phyloP scores from a whole-genome alignment of 2,888 invertebrate species.

The Diloba caeruleocephala region DNA sequence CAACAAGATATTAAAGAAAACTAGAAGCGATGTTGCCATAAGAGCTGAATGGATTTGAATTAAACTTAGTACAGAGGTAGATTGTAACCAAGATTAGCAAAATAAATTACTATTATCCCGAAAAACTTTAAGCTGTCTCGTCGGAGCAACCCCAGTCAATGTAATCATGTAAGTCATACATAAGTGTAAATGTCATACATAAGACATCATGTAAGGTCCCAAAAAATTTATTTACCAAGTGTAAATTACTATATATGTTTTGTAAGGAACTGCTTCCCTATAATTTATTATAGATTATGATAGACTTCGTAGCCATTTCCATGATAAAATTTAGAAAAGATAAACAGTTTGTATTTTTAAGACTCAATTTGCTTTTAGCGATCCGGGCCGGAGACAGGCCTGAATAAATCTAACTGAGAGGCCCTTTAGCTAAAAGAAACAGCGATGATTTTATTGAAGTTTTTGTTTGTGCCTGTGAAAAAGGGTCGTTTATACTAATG shows the following conservation, averaged over 20 bases:
- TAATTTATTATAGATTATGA: slow-evolving; percentile 51
- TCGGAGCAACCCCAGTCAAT: too few species aligned
- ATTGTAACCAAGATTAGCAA: too few species aligned
- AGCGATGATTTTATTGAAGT: slow-evolving; percentile 38
- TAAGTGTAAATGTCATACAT: too few species aligned
- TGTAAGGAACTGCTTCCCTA: slow-evolving; percentile 23
- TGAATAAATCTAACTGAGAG: slow-evolving; percentile 53
- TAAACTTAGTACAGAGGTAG: too few species aligned
- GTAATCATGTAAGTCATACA: too few species aligned
- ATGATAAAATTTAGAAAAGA: slow-evolving; percentile 52
- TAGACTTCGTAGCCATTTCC: slow-evolving; percentile 49
- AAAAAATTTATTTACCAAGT: too few species aligned
- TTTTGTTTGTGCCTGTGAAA: slow-evolving; percentile 29
- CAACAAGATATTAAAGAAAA: too few species aligned
- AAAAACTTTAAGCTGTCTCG: too few species aligned
- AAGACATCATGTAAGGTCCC: too few species aligned
- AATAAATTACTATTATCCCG: too few species aligned
- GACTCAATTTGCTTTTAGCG: slow-evolving; percentile 59
- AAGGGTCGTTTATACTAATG: neutral
- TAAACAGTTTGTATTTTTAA: slow-evolving; percentile 54
- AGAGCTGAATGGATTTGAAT: too few species aligned
- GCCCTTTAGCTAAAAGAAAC: slow-evolving; percentile 41
- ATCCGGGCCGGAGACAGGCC: slow-evolving; percentile 28
- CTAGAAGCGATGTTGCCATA: too few species aligned
- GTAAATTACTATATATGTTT: slow-evolving; percentile 5